phyloP scores from a whole-genome alignment of 2,797 vertebrate genomes.

The Chloroceryle amazona region DNA sequence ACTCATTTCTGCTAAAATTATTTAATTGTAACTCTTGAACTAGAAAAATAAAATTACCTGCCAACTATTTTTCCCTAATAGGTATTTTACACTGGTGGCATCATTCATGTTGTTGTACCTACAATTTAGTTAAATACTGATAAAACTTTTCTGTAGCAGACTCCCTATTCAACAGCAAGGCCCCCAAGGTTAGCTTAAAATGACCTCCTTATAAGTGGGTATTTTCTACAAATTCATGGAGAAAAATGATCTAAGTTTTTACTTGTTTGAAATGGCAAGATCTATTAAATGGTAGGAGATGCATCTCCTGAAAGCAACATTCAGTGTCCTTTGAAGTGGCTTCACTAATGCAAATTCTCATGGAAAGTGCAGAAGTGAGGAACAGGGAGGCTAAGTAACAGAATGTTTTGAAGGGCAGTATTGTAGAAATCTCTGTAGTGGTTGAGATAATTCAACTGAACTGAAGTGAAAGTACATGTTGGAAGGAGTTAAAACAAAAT shows the following conservation, averaged over 20 bases:
- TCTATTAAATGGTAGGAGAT: neutral
- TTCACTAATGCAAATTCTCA: neutral
- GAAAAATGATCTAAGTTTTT: neutral
- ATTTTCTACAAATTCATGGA: neutral
- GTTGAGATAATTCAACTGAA: neutral
- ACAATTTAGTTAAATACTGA: neutral
- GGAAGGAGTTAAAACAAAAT: neutral
- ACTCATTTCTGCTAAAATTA: neutral
- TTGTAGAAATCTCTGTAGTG: neutral
- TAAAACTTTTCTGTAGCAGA: neutral
- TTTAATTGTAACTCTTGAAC: neutral
- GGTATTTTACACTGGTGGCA: neutral
- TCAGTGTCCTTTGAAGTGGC: neutral
- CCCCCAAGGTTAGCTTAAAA: neutral
- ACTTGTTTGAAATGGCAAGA: neutral
- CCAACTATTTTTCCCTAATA: neutral
- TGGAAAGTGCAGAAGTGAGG: neutral
- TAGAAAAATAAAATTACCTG: neutral
- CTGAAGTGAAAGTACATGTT: neutral
- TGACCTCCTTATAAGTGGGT: neutral
- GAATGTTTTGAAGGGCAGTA: neutral
- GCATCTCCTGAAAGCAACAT: neutral
- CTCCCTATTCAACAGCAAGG: neutral
- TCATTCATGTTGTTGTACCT: neutral
- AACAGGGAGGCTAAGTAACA: neutral